phyloP scores from a whole-genome alignment of 2,797 vertebrate genomes.

The Emydoidea blandingii region DNA sequence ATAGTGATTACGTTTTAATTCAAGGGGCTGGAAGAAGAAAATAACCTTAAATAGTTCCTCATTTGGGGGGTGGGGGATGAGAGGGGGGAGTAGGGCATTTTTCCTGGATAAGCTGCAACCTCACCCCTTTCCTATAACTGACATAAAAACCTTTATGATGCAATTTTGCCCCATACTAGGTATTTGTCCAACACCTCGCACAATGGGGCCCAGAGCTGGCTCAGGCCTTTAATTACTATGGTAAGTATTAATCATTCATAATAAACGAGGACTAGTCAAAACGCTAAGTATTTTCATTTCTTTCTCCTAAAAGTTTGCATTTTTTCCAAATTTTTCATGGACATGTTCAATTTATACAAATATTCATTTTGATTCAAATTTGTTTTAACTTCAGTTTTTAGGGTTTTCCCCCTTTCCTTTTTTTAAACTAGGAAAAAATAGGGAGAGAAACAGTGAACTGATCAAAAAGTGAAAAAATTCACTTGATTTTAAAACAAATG shows the following conservation, averaged over 20 bases:
- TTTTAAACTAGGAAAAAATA: not conserved
- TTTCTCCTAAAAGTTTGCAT: not conserved
- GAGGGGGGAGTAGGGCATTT: no score
- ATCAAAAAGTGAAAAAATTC: not conserved
- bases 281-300: not conserved
- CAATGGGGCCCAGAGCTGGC: not conserved
- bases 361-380: not conserved
- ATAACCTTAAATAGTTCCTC: not conserved
- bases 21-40: not conserved
- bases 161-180: not conserved
- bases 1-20: not conserved
- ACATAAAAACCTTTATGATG: not conserved
- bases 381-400: not conserved
- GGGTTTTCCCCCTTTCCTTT: not conserved
- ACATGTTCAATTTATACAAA: not conserved
- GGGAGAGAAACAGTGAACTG: not conserved
- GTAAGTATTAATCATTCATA: not conserved
- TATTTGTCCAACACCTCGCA: not conserved
- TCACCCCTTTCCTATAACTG: not conserved
- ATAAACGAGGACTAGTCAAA: not conserved
- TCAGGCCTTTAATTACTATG: not conserved
- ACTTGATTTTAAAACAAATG: not conserved
- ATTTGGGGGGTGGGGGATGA: accelerated
- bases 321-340: not conserved
- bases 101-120: not conserved